A percentile compares a stretch with the other conserved stretches of the same genome.
Evolutionary conservation across 2,113 vertebrate species (phyloP).

Genomic region (Ptyas mucosa): DNA sequence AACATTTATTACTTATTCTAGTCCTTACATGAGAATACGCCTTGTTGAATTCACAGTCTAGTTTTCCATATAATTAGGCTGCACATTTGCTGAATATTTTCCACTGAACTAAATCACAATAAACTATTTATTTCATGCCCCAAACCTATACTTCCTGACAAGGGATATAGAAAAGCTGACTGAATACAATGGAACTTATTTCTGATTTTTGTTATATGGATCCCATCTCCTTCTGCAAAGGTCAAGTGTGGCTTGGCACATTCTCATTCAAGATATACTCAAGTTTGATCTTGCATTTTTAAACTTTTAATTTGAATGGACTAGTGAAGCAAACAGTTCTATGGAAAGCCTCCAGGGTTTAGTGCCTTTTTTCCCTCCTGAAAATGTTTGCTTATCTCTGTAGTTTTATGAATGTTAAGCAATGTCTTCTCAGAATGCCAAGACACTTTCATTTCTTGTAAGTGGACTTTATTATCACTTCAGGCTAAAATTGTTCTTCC

Average conservation of each 20-base stretch:
- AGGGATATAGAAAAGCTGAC: not conserved
- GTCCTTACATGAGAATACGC: not conserved
- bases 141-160: not conserved
- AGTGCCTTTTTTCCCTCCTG: not conserved
- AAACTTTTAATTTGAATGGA: not conserved
- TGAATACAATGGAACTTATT: not conserved
- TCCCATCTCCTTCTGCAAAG: not conserved
- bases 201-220: not conserved
- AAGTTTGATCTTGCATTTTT: not conserved
- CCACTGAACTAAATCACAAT: not conserved
- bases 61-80: not conserved
- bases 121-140: not conserved
- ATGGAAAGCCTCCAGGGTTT: not conserved
- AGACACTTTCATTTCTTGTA: not conserved
- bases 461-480: slow-evolving; percentile 45
- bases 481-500: slow-evolving; percentile 15
- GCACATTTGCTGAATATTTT: not conserved
- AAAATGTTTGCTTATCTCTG: not conserved
- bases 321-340: not conserved
- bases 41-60: not conserved
- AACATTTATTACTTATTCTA: not conserved
- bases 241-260: not conserved
- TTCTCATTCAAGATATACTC: not conserved
- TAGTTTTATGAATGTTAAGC: not conserved
- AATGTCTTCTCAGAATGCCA: slow-evolving; percentile 10